phyloP scores from a whole-genome alignment of 2,888 invertebrate genomes.

The Brachypterus glaber region DNA sequence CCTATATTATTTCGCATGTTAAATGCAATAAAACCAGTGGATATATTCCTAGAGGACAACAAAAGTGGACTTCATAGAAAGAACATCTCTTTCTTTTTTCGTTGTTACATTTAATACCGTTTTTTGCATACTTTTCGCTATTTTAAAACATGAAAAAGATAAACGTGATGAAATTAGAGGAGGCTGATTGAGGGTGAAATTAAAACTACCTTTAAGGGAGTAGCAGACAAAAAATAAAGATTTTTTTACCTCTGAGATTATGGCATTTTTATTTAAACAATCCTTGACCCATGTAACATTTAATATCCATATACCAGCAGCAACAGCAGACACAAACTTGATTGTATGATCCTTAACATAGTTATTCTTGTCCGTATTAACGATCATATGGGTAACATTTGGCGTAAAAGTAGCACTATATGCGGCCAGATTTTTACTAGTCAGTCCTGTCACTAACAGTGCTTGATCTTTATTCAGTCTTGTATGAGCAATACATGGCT shows the following conservation, averaged over 20 bases:
- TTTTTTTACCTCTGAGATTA: constrained; percentile 42
- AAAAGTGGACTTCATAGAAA: too few relatives aligned
- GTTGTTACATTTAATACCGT: too few relatives aligned
- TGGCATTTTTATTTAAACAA: constrained; percentile 38
- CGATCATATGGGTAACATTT: constrained; percentile 36
- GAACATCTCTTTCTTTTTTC: too few relatives aligned
- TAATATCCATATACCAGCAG: constrained; percentile 50
- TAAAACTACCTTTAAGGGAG: too few relatives aligned
- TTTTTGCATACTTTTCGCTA: too few relatives aligned
- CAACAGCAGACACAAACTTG: constrained; percentile 49
- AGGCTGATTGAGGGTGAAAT: too few relatives aligned
- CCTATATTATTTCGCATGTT: too few relatives aligned
- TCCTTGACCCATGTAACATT: constrained; percentile 46
- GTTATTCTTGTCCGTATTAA: constrained; percentile 29
- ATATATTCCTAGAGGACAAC: too few relatives aligned
- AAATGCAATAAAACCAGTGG: too few relatives aligned
- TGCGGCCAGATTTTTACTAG: constrained; percentile 31
- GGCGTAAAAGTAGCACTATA: constrained; percentile 27
- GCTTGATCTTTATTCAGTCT: constrained; percentile 31
- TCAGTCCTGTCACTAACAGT: constrained; percentile 27
- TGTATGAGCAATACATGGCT: constrained; percentile 33
- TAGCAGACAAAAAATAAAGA: background rate
- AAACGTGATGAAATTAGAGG: too few relatives aligned
- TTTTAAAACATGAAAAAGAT: too few relatives aligned
- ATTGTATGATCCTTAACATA: constrained; percentile 37